These are phyloP conservation scores for Epinephelus lanceolatus DNA, from an alignment of 2,113 vertebrate species.

Conservation along the genomic window DNA sequence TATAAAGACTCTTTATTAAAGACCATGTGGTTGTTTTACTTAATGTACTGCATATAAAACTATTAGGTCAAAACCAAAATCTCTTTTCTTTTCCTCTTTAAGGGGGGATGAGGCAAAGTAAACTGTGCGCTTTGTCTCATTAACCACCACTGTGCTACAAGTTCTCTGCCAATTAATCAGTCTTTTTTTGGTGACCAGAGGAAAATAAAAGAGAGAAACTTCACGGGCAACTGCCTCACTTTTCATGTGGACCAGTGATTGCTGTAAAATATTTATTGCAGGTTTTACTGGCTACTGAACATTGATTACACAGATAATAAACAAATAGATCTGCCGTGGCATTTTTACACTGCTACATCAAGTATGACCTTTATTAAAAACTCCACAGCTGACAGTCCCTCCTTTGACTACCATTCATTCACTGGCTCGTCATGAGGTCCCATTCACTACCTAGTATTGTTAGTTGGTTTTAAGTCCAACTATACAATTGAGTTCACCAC, in stretches of 20 bases:
- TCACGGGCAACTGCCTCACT: slow-evolving; percentile 28
- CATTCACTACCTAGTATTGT: background rate
- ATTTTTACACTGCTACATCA: slow-evolving; percentile 67
- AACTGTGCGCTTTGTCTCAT: slow-evolving; percentile 19
- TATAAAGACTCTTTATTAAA: slow-evolving; percentile 39
- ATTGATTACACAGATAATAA: slow-evolving; percentile 71
- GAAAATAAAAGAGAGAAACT: slow-evolving; percentile 42
- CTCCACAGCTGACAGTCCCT: slow-evolving; percentile 33
- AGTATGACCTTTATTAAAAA: slow-evolving; percentile 72
- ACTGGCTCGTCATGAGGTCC: background rate
- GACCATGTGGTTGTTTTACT: slow-evolving; percentile 34
- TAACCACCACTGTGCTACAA: slow-evolving; percentile 15
- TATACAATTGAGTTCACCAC: background rate
- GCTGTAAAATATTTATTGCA: slow-evolving; percentile 63
- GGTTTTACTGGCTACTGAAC: slow-evolving; percentile 61
- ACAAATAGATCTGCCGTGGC: slow-evolving; percentile 57
- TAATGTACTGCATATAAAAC: slow-evolving; percentile 31
- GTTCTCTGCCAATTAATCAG: slow-evolving; percentile 33
- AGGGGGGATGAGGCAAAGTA: background rate
- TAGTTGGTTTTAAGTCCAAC: background rate
- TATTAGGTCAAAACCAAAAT: slow-evolving; percentile 34
- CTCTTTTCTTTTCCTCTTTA: slow-evolving; percentile 1
- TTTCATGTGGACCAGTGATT: slow-evolving; percentile 36
- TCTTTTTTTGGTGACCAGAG: background rate
- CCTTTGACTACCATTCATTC: slow-evolving; percentile 20